Evolutionary conservation across 2,797 vertebrate genomes (phyloP).

Genomic region (Linurgus olivaceus): DNA sequence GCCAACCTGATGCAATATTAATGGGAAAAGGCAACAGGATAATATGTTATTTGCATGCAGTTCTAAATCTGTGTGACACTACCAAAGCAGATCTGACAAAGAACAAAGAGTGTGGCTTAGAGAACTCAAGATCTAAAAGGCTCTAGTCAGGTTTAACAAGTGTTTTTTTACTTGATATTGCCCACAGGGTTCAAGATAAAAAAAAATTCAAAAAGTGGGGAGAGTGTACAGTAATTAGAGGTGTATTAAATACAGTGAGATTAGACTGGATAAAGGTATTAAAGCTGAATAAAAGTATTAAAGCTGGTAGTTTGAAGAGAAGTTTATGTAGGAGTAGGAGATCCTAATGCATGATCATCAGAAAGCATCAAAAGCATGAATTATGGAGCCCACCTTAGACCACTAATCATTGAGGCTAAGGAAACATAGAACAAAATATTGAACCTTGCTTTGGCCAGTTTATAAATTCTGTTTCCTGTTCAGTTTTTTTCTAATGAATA

Average conservation of each 20-base stretch:
- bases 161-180: slow-evolving; percentile 19
- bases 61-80: not conserved
- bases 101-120: slow-evolving; percentile 38
- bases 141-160: slow-evolving; percentile 21
- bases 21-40: slow-evolving; percentile 12
- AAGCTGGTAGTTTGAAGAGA: not conserved
- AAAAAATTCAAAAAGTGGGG: not conserved
- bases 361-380: not conserved
- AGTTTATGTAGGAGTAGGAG: not conserved
- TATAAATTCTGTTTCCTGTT: not conserved
- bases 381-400: not conserved
- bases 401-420: not conserved
- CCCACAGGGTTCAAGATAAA: not conserved
- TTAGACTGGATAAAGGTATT: not conserved
- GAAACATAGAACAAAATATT: not conserved
- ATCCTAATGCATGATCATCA: not conserved
- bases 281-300: not conserved
- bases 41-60: slow-evolving; percentile 22
- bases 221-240: not conserved
- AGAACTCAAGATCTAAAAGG: slow-evolving; percentile 20
- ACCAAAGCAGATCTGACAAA: slow-evolving; percentile 16
- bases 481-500: not conserved
- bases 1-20: not conserved
- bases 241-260: not conserved
- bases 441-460: not conserved